Percentiles rank a stretch among this genome's conserved stretches.
Evolutionary conservation across 2,113 vertebrate genomes (phyloP).

Genomic region (Platycercus adscitus): DNA sequence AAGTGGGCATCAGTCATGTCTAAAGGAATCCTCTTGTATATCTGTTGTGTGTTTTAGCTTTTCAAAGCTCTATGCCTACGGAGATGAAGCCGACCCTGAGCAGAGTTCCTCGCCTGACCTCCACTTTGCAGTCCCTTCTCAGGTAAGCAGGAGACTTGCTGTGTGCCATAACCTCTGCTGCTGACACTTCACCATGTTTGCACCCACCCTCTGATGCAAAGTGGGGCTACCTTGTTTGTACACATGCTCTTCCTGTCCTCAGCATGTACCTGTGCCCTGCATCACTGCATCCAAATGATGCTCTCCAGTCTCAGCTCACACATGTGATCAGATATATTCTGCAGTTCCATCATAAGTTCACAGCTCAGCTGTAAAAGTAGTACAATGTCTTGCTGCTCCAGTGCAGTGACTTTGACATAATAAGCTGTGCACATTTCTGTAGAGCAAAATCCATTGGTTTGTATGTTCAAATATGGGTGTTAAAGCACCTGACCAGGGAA

Average conservation of each 20-base stretch:
- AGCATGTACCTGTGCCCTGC: background rate
- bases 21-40: background rate
- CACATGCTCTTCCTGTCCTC: background rate
- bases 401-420: background rate
- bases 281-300: background rate
- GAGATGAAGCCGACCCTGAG: background rate
- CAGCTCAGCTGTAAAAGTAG: background rate
- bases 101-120: conserved; percentile 40
- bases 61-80: conserved; percentile 4
- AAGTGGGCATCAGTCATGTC: background rate
- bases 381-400: background rate
- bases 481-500: background rate
- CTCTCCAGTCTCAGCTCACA: background rate
- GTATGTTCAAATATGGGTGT: background rate
- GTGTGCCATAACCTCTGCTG: background rate
- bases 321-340: background rate
- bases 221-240: background rate
- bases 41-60: conserved; percentile 42
- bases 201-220: fast-evolving
- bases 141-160: conserved; percentile 53
- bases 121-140: conserved; percentile 25
- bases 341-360: background rate
- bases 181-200: fast-evolving
- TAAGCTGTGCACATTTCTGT: background rate
- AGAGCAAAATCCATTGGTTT: background rate